phyloP scores from a whole-genome alignment of 1,140 invertebrate species.

The Stratiolaelaps scimitus region DNA sequence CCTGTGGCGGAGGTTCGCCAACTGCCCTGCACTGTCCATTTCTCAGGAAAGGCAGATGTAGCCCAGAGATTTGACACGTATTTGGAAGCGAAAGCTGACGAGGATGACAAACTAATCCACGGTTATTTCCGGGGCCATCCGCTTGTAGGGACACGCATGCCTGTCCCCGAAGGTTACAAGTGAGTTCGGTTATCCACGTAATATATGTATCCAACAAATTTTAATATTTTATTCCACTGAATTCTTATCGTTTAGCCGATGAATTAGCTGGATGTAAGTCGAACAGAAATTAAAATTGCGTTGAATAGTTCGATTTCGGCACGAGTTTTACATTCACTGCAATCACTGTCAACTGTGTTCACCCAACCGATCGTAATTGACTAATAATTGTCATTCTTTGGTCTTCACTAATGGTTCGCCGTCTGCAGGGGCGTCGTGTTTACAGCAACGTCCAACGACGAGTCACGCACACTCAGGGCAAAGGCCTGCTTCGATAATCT shows the following conservation, averaged over 20 bases:
- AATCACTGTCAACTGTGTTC: neutral
- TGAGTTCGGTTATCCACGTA: neutral
- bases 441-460: neutral
- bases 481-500: constrained; percentile 8
- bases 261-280: too few species aligned
- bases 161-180: constrained; percentile 11
- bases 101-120: neutral
- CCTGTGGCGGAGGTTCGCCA: neutral
- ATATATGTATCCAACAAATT: too few species aligned
- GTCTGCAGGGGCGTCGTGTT: neutral
- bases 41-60: constrained; percentile 9
- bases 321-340: neutral
- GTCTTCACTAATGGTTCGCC: neutral
- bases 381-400: neutral
- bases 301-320: too few species aligned
- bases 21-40: neutral
- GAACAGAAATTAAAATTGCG: too few species aligned
- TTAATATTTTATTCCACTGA: too few species aligned
- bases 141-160: neutral
- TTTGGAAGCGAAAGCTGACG: neutral
- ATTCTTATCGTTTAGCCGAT: too few species aligned
- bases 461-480: constrained; percentile 1
- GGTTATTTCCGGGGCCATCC: constrained; percentile 19
- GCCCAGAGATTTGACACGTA: constrained; percentile 4
- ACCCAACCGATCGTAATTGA: neutral